A percentile compares a stretch with the other conserved stretches of the same genome.
Conservation (phyloP, 1,140 invertebrate species). For the Bemisia tabaci region DNA sequence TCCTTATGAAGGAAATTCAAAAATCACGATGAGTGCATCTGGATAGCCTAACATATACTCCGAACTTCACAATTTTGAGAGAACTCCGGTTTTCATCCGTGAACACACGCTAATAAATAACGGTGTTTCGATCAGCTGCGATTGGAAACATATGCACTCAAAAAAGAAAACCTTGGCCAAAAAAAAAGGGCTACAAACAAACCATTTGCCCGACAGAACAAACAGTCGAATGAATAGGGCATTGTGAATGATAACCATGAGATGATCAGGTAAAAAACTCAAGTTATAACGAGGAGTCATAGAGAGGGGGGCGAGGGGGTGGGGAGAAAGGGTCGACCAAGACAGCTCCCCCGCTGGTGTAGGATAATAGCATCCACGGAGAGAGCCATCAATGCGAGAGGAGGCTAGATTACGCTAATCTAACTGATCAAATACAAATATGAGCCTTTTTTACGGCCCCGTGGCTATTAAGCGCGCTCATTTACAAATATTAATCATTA, state of each 20-base stretch:
- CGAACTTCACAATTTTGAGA: no score
- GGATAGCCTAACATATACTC: no score
- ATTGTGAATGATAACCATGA: not conserved
- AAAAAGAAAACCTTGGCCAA: no score
- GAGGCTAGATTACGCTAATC: not conserved
- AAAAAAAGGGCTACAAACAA: not conserved
- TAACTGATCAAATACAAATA: not conserved
- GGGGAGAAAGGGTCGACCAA: no score
- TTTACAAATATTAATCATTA: slow-evolving; percentile 1
- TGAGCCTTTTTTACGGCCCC: no score
- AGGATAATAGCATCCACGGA: not conserved
- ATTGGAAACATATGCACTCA: no score
- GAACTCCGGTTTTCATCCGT: no score
- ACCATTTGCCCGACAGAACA: not conserved
- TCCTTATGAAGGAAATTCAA: no score
- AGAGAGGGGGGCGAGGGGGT: not conserved
- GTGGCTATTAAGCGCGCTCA: not conserved
- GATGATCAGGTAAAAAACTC: not conserved
- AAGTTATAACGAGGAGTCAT: not conserved
- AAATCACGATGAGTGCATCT: no score
- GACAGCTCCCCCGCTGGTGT: not conserved
- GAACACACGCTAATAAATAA: no score
- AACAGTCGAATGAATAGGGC: not conserved
- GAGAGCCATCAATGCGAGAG: not conserved
- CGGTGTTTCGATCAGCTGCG: no score